These are phyloP conservation scores for Crenichthys baileyi DNA, from an alignment of 2,797 vertebrate species.

Conservation along the genomic window DNA sequence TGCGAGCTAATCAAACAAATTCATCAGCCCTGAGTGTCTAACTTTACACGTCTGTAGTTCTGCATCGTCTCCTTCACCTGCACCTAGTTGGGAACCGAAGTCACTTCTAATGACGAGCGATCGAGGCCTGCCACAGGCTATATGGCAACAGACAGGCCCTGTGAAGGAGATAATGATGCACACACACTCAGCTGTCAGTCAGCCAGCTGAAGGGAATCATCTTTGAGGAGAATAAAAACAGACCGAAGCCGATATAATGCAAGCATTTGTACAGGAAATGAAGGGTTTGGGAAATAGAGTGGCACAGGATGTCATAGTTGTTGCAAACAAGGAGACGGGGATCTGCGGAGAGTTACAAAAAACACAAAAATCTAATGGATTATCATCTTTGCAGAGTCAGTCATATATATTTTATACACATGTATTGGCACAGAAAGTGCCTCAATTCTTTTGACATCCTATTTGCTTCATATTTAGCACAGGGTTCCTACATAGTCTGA, in stretches of 20 bases:
- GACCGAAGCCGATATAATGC: slow-evolving; percentile 63
- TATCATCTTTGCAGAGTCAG: slow-evolving; percentile 23
- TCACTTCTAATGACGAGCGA: slow-evolving; percentile 67
- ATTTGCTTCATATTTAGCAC: no score
- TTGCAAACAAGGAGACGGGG: slow-evolving; percentile 35
- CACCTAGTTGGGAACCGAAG: slow-evolving; percentile 46
- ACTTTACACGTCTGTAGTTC: slow-evolving; percentile 33
- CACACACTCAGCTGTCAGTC: slow-evolving; percentile 75
- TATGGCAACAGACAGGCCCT: slow-evolving; percentile 63
- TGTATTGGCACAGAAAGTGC: background rate
- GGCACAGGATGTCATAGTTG: slow-evolving; percentile 55
- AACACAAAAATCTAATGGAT: slow-evolving; percentile 31
- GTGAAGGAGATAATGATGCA: slow-evolving; percentile 77
- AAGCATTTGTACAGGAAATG: slow-evolving; percentile 70
- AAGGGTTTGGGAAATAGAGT: slow-evolving; percentile 64
- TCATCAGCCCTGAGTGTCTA: slow-evolving; percentile 21
- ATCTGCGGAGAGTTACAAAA: slow-evolving; percentile 42
- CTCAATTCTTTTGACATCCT: no score
- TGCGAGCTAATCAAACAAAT: slow-evolving; percentile 34
- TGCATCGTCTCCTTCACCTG: slow-evolving; percentile 28
- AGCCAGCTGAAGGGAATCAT: slow-evolving; percentile 64
- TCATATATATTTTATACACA: slow-evolving; percentile 13
- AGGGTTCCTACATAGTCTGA: no score
- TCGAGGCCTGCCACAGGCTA: slow-evolving; percentile 74
- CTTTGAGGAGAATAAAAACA: slow-evolving; percentile 72